Base-by-base conservation (phyloP, 1,140 invertebrate genomes). In the Achatina immaculata region DNA sequence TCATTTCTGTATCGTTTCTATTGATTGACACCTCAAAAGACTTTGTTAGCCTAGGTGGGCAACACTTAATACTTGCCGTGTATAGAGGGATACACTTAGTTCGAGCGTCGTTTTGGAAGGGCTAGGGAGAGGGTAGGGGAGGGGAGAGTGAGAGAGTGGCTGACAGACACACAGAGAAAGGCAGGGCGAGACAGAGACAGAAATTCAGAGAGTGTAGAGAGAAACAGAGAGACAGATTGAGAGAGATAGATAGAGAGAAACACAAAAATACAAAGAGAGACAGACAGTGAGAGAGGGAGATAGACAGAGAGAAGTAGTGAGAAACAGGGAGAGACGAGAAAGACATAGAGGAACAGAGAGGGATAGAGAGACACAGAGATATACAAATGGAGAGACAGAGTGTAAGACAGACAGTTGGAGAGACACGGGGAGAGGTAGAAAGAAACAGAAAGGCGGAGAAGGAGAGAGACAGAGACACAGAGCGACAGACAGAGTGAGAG, bases 11-110 rank as follows among this genome's bases (percentile, higher is more conserved):
- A 62, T 58, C 7, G 24, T n/a, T 40, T 40, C 14, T 75, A 75
- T 75, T 58, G 40, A 40, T 45, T 51, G 66, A 42, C 66, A 69
- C 28, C 36, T 71, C 62, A 71, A 68, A 40, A 40, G 55, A 62
- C 55, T 31, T 21, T 66, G 40, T 68, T 40, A n/a, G 66, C 48
- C 43, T 48, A 31, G 36, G 69, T 48, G 48, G 43, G n/a, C 45
- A 51, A 71, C 68, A 42, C 68, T 71, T 45, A 4, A 45, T 4
- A 4, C 38, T 2, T 0, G 19, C 2, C 38, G 68, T 3, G 24
- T 36, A 42, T 24, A 3, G 34, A 28, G 68, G 68, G 68, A 2
- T 28, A 34, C 58, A 62, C 28, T 62, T 34, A 16, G 6, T 31
- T 31, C 58, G 1, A 4, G 58, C 28, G 6, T 34, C 58, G 11